Evolutionary conservation across 1,140 invertebrate genomes (phyloP).

Genomic region (Musca domestica): DNA sequence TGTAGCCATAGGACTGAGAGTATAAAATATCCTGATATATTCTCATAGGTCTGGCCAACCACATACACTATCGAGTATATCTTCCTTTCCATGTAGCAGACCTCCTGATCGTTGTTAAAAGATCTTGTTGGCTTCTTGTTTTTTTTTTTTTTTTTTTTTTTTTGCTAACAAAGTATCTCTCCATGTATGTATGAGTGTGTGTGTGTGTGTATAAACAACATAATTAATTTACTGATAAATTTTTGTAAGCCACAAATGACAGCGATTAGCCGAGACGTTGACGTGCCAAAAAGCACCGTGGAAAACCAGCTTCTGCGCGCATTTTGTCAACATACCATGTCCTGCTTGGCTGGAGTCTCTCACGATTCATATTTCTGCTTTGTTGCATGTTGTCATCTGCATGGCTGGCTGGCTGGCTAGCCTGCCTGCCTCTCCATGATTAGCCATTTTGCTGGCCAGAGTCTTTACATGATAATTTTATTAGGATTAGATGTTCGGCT

Average conservation of each 20-base stretch:
- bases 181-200: background rate
- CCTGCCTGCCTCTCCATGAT: background rate
- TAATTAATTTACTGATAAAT: conserved; percentile 16
- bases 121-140: background rate
- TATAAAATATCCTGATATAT: no score
- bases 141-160: background rate
- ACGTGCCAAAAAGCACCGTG: conserved; percentile 5
- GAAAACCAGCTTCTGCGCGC: background rate
- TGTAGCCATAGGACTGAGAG: no score
- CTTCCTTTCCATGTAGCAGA: no score
- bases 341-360: no score
- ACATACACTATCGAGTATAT: no score
- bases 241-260: conserved; percentile 16
- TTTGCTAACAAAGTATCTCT: background rate
- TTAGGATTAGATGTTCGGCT: conserved; percentile 10
- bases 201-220: background rate
- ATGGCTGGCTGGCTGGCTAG: background rate
- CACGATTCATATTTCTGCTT: background rate
- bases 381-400: background rate
- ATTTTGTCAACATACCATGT: background rate
- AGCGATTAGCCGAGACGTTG: conserved; percentile 14
- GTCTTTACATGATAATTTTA: background rate
- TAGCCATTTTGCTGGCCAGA: background rate
- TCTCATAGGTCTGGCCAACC: no score
- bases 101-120: no score